A percentile compares a stretch with the other conserved stretches of the same genome.
These are phyloP conservation scores for Artibeus jamaicensis DNA, from an alignment of 2,797 vertebrate species.

Conservation along the genomic window DNA sequence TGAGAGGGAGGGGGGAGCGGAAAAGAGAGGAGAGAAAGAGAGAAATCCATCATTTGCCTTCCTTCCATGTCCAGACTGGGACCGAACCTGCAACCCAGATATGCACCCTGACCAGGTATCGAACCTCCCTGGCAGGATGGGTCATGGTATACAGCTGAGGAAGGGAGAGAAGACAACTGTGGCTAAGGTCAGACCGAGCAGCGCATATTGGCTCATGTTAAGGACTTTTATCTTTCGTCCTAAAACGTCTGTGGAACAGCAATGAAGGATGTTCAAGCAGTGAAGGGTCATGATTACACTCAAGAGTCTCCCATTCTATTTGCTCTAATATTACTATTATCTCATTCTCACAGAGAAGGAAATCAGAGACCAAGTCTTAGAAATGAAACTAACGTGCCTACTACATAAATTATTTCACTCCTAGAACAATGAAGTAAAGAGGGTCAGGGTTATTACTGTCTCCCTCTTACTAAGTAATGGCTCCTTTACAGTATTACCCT, in stretches of 20 bases:
- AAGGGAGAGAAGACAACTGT: neutral
- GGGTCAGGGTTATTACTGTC: neutral
- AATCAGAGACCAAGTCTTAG: neutral
- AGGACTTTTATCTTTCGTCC: neutral
- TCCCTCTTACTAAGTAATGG: neutral
- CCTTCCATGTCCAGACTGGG: neutral
- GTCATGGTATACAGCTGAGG: neutral
- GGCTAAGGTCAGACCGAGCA: neutral
- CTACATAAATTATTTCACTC: neutral
- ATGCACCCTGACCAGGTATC: neutral
- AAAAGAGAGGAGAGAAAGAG: too few relatives aligned
- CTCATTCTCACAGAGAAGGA: neutral
- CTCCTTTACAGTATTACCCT: neutral
- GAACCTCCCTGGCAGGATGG: neutral
- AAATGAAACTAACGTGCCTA: neutral
- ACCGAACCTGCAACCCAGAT: neutral
- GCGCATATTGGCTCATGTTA: neutral
- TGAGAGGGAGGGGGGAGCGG: neutral
- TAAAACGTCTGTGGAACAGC: neutral
- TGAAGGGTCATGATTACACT: neutral
- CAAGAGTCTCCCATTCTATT: neutral
- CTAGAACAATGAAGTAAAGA: neutral
- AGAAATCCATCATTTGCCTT: neutral
- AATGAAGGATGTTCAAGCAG: neutral
- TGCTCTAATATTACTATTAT: neutral